Evolutionary conservation across 2,888 invertebrate genomes (phyloP).

Genomic region (Nesidiocoris tenuis): DNA sequence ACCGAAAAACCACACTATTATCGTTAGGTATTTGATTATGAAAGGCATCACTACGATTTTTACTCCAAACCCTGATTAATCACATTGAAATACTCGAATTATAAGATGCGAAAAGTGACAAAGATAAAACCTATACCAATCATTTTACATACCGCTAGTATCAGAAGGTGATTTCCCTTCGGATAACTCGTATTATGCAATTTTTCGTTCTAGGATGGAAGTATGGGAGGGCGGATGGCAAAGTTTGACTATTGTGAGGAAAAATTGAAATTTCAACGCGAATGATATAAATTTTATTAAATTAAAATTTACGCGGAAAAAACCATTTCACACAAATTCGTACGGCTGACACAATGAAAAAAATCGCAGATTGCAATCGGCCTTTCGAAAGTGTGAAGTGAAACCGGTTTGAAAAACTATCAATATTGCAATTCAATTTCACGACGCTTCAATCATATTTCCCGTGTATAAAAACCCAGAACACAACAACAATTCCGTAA

Average conservation of each 20-base stretch:
- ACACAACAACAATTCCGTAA: neutral
- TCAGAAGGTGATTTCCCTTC: conserved; percentile 1
- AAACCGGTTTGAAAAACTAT: too few relatives aligned
- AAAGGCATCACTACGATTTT: conserved; percentile 30
- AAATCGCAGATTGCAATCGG: too few relatives aligned
- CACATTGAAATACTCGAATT: conserved; percentile 38
- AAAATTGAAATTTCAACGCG: too few relatives aligned
- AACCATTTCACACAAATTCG: too few relatives aligned
- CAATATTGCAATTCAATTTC: too few relatives aligned
- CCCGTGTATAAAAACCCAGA: neutral
- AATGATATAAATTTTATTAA: too few relatives aligned
- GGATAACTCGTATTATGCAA: conserved; percentile 4
- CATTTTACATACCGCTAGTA: conserved; percentile 14
- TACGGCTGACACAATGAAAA: too few relatives aligned
- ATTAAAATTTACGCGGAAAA: too few relatives aligned
- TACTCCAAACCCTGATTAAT: conserved; percentile 32
- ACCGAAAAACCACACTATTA: neutral
- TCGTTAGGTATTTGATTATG: conserved; percentile 5
- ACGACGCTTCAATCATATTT: too few relatives aligned
- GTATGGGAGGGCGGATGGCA: too few relatives aligned
- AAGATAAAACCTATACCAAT: conserved; percentile 35
- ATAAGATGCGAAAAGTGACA: conserved; percentile 36
- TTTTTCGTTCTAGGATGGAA: conserved; percentile 7
- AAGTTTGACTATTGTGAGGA: too few relatives aligned
- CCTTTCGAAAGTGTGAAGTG: too few relatives aligned